A percentile compares a stretch with the other conserved stretches of the same genome.
Evolutionary conservation across 2,888 invertebrate genomes (phyloP).

Genomic region (Palloptera scutellata): DNA sequence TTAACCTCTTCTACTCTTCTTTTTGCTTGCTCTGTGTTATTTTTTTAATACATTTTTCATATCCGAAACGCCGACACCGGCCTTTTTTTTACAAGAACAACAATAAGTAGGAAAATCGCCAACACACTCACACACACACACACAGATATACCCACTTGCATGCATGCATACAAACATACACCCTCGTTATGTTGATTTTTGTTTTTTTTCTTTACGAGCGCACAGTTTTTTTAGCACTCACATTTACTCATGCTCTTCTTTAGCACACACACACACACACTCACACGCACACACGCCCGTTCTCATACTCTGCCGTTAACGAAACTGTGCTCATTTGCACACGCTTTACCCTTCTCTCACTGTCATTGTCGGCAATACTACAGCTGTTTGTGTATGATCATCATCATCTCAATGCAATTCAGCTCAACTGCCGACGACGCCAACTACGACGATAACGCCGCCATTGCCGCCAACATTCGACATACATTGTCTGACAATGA

Average conservation of each 20-base stretch:
- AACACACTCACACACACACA: conserved; percentile 10
- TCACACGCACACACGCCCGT: neutral
- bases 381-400: too few species aligned
- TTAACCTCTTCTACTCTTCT: conserved; percentile 2
- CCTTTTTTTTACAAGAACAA: neutral
- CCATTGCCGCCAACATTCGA: conserved; percentile 29
- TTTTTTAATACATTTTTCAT: conserved; percentile 56
- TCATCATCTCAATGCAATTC: too few species aligned
- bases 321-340: conserved; percentile 5
- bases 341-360: neutral
- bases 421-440: too few species aligned
- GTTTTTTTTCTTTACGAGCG: conserved; percentile 4
- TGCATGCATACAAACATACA: neutral
- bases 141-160: conserved; percentile 1
- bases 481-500: too few species aligned
- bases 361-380: neutral
- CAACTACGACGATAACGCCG: neutral
- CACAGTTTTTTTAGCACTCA: too few species aligned
- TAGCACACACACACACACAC: neutral
- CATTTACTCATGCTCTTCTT: neutral
- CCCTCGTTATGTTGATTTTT: conserved; percentile 6
- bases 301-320: too few species aligned
- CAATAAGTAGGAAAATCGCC: neutral
- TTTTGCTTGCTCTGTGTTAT: conserved; percentile 37
- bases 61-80: conserved; percentile 59